Conservation (phyloP, 2,888 invertebrate genomes). For the Diplolepis rosae region DNA sequence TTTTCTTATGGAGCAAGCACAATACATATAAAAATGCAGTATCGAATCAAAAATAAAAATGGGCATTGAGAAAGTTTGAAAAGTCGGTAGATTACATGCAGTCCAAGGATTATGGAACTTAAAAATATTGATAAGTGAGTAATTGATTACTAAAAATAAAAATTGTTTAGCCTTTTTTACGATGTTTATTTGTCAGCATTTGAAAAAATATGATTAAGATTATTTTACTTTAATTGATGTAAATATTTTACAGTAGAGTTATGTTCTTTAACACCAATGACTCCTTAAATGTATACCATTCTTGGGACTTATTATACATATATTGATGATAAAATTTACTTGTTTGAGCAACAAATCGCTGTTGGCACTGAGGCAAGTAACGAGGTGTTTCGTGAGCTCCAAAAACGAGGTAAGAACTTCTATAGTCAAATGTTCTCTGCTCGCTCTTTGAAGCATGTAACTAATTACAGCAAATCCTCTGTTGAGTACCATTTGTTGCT, state of each 20-base stretch:
- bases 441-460: conserved; percentile 95
- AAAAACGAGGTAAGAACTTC: conserved; percentile 95
- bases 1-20: background rate
- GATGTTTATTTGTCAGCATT: no score
- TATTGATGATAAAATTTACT: no score
- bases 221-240: background rate
- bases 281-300: background rate
- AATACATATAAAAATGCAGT: conserved; percentile 46
- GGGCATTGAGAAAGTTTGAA: conserved; percentile 57
- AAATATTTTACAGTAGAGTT: background rate
- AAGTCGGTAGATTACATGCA: conserved; percentile 73
- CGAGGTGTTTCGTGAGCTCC: conserved; percentile 92
- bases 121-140: conserved; percentile 40
- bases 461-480: conserved; percentile 98
- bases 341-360: conserved; percentile 93
- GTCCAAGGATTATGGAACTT: conserved; percentile 62
- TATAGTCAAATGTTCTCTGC: conserved; percentile 93
- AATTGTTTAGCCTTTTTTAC: no score
- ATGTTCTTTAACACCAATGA: background rate
- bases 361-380: conserved; percentile 93
- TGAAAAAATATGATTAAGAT: no score
- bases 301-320: background rate
- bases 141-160: no score
- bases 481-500: conserved; percentile 99
- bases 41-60: conserved; percentile 40